These are phyloP conservation scores for Pandion haliaetus DNA, from an alignment of 2,113 vertebrate species.

Conservation along the genomic window DNA sequence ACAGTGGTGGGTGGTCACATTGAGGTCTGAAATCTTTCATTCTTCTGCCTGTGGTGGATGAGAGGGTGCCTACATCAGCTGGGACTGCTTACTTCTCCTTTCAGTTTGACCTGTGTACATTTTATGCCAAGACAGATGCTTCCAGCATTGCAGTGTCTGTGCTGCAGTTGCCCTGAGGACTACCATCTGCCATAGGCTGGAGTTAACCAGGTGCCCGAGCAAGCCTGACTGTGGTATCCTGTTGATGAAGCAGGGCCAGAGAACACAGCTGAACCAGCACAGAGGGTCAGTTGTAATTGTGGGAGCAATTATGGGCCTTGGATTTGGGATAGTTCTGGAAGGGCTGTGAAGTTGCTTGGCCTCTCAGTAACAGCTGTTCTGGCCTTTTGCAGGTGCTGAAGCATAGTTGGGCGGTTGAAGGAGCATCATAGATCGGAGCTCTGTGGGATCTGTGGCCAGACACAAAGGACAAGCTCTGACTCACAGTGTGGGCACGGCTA, in stretches of 20 bases:
- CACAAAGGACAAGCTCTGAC: neutral
- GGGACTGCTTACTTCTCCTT: neutral
- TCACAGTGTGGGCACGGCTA: neutral
- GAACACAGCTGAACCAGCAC: neutral
- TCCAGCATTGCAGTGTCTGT: neutral
- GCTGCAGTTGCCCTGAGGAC: neutral
- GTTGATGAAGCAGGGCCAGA: neutral
- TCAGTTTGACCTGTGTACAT: neutral
- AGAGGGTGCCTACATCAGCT: neutral
- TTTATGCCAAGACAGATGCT: neutral
- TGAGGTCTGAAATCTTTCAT: neutral
- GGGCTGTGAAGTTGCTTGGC: neutral
- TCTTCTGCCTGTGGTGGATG: neutral
- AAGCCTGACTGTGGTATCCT: neutral
- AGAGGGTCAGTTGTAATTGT: neutral
- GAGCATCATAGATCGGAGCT: neutral
- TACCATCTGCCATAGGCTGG: neutral
- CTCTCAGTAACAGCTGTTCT: neutral
- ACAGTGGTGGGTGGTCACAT: neutral
- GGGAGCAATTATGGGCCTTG: neutral
- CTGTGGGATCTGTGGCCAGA: neutral
- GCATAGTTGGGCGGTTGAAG: neutral
- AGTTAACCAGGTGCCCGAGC: neutral
- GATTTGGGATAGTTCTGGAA: neutral
- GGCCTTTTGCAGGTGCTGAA: neutral